phyloP scores from a whole-genome alignment of 2,888 invertebrate species.

The Belgica antarctica region DNA sequence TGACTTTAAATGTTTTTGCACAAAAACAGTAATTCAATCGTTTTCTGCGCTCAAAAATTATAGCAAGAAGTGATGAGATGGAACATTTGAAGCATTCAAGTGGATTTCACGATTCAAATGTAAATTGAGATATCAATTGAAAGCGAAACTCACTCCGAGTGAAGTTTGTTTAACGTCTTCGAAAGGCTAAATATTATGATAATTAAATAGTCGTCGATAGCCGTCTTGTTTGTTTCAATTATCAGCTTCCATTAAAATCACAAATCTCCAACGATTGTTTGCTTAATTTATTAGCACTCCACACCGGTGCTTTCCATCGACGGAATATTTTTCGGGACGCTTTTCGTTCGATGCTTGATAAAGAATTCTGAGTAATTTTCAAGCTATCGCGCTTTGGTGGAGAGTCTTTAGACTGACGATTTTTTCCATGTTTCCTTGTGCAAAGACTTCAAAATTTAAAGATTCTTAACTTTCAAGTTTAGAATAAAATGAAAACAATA shows the following conservation, averaged over 20 bases:
- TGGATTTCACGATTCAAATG: background rate
- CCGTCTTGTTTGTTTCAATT: background rate
- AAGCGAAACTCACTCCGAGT: background rate
- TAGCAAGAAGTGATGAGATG: slow-evolving; percentile 31
- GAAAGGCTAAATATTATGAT: background rate
- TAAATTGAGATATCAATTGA: slow-evolving; percentile 25
- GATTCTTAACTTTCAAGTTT: too few species aligned
- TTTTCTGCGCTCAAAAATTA: slow-evolving; percentile 7
- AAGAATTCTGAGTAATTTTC: too few species aligned
- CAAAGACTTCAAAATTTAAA: too few species aligned
- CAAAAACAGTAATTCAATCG: slow-evolving; percentile 31
- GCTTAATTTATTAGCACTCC: background rate
- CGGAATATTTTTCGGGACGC: too few species aligned
- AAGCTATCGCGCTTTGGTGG: too few species aligned
- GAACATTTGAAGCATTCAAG: slow-evolving; percentile 11
- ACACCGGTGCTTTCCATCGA: background rate
- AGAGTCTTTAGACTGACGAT: too few species aligned
- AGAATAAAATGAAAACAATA: too few species aligned
- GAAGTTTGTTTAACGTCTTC: slow-evolving; percentile 10
- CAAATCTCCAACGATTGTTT: background rate
- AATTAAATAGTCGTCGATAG: background rate
- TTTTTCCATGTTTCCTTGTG: too few species aligned
- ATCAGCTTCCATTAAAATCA: background rate
- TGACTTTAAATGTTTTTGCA: background rate
- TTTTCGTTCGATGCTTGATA: too few species aligned